These are phyloP conservation scores for Cyphomyrus plagiostoma DNA, from an alignment of 2,113 vertebrate species.

Conservation along the genomic window DNA sequence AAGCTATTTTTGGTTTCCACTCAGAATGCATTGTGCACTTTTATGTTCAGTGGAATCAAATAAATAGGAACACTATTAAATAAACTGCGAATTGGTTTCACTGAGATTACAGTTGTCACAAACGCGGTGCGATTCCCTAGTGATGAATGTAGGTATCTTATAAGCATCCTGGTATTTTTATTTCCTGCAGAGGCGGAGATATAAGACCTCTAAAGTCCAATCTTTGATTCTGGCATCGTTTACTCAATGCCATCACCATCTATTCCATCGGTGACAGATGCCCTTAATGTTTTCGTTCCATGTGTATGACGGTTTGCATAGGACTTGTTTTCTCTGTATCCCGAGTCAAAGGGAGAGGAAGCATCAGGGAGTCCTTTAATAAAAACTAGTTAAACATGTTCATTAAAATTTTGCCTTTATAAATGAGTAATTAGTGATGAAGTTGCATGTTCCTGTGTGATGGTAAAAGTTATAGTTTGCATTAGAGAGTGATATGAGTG, in stretches of 20 bases:
- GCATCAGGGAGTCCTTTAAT: neutral
- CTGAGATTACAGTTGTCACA: neutral
- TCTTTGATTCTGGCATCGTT: neutral
- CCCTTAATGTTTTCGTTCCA: neutral
- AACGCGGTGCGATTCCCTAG: neutral
- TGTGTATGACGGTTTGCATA: neutral
- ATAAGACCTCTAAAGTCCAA: neutral
- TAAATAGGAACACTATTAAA: neutral
- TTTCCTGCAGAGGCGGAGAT: neutral
- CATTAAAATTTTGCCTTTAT: neutral
- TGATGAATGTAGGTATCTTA: constrained; percentile 1
- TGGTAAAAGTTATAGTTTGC: neutral
- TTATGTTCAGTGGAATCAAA: neutral
- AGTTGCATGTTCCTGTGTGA: neutral
- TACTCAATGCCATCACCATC: neutral
- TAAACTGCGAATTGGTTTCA: neutral
- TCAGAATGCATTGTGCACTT: neutral
- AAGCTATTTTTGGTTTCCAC: neutral
- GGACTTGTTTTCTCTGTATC: neutral
- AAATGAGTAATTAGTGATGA: neutral
- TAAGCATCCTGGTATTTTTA: neutral
- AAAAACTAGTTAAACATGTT: neutral
- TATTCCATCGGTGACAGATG: neutral
- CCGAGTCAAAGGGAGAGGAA: neutral
- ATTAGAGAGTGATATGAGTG: neutral